Percentiles rank a stretch among this genome's conserved stretches.
Conservation (phyloP, 2,888 invertebrate species). For the Anoncus sp. region DNA sequence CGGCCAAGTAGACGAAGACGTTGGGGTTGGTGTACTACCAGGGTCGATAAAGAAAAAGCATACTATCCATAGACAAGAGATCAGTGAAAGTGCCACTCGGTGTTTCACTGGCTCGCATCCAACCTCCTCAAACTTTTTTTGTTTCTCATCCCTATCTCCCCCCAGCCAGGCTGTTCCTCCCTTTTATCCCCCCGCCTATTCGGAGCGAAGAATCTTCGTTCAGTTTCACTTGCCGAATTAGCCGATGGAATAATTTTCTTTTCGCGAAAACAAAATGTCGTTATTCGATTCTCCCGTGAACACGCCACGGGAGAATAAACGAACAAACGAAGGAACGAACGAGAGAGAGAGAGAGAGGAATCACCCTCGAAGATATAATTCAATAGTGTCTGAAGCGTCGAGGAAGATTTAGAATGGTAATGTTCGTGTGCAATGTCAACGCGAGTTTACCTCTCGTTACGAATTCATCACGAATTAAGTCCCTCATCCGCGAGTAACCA, state of each 20-base stretch:
- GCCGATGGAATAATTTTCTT: conserved; percentile 69
- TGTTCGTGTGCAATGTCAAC: conserved; percentile 60
- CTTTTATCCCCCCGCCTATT: neutral
- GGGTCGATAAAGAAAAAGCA: conserved; percentile 16
- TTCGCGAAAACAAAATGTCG: conserved; percentile 73
- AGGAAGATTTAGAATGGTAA: conserved; percentile 74
- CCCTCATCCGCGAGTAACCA: neutral
- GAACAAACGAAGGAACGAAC: too few relatives aligned
- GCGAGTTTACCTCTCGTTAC: conserved; percentile 65
- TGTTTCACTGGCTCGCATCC: conserved; percentile 64
- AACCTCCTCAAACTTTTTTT: conserved; percentile 61
- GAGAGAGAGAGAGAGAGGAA: too few relatives aligned
- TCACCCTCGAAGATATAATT: conserved; percentile 68
- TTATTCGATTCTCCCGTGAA: conserved; percentile 64
- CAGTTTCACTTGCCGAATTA: conserved; percentile 56
- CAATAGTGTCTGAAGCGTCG: conserved; percentile 65
- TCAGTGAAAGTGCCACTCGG: conserved; percentile 60
- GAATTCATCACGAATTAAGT: conserved; percentile 64
- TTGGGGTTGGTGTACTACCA: conserved; percentile 54
- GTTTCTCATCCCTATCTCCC: conserved; percentile 30
- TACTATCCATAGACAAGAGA: conserved; percentile 25
- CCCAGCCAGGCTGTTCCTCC: conserved; percentile 5
- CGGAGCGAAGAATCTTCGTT: neutral
- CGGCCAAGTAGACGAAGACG: conserved; percentile 29
- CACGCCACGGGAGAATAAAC: neutral